Percentiles rank a stretch among this genome's conserved stretches.
phyloP scores from a whole-genome alignment of 1,140 invertebrate species.

The Chrysomallon squamiferum region DNA sequence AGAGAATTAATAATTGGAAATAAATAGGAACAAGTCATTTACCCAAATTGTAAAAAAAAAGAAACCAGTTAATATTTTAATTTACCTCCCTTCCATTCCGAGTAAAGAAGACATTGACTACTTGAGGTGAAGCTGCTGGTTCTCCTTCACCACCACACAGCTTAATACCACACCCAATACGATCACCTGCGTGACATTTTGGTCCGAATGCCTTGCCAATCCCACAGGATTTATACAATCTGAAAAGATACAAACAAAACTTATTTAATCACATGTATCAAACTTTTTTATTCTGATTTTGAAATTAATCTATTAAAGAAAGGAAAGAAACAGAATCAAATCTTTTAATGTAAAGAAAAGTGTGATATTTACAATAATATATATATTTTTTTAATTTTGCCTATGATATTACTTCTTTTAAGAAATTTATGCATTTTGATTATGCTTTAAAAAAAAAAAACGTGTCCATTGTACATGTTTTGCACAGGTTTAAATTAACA shows the following conservation, averaged over 20 bases:
- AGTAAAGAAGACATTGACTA: constrained; percentile 65
- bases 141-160: constrained; percentile 44
- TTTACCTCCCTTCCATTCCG: constrained; percentile 67
- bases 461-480: too few relatives aligned
- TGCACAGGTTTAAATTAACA: too few relatives aligned
- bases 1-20: too few relatives aligned
- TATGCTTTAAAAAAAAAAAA: too few relatives aligned
- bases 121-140: constrained; percentile 25
- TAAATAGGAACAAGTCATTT: too few relatives aligned
- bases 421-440: too few relatives aligned
- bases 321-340: neutral
- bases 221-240: constrained; percentile 47
- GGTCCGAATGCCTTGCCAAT: constrained; percentile 61
- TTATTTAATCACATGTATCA: constrained; percentile 43
- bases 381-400: too few relatives aligned
- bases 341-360: neutral
- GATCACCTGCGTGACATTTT: constrained; percentile 62
- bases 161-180: constrained; percentile 66
- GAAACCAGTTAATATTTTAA: too few relatives aligned
- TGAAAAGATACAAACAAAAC: constrained; percentile 30
- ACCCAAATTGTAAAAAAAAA: too few relatives aligned
- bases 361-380: too few relatives aligned
- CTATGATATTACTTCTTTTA: too few relatives aligned
- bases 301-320: neutral
- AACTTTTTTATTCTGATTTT: neutral